These are phyloP conservation scores for Trididemnum miniatum DNA, from an alignment of 23 tunicate species.

Conservation along the genomic window DNA sequence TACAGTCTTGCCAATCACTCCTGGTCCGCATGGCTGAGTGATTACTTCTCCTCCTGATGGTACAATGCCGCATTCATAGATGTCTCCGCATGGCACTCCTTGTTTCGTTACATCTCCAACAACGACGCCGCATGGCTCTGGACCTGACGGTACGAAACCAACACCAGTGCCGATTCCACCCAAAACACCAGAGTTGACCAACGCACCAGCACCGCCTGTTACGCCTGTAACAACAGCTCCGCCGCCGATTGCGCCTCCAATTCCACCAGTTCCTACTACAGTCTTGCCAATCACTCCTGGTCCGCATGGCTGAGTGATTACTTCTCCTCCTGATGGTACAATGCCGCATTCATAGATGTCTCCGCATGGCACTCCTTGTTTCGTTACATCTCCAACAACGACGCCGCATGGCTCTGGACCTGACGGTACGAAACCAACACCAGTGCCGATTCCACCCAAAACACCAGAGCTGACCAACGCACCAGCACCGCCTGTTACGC, in stretches of 20 bases:
- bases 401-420: neutral
- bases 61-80: neutral
- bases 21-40: neutral
- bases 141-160: neutral
- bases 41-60: neutral
- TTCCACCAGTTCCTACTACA: neutral
- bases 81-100: neutral
- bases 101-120: neutral
- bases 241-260: slow-evolving; percentile 2
- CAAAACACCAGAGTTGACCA: neutral
- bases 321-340: slow-evolving; percentile 1
- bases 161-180: slow-evolving; percentile 6
- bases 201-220: slow-evolving; percentile 4
- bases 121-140: neutral
- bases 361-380: neutral
- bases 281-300: slow-evolving; percentile 9
- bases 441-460: neutral
- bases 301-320: neutral
- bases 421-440: neutral
- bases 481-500: slow-evolving; percentile 5
- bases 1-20: neutral
- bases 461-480: slow-evolving; percentile 7
- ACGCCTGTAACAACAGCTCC: slow-evolving; percentile 13
- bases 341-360: neutral
- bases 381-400: neutral